These are phyloP conservation scores for Drosophila repleta DNA, from an alignment of 1,140 invertebrate species.

Conservation along the genomic window DNA sequence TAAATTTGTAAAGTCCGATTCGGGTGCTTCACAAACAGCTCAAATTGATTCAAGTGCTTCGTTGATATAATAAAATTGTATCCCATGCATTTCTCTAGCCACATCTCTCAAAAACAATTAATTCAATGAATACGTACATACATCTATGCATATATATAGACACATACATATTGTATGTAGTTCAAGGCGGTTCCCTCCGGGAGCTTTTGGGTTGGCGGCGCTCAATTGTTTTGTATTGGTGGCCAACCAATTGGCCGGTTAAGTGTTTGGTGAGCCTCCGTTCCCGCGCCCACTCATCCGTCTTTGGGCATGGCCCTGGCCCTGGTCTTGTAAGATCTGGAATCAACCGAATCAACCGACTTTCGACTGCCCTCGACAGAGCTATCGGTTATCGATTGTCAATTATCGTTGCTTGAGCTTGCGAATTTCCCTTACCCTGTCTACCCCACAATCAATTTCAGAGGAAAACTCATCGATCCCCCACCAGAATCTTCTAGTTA, in stretches of 20 bases:
- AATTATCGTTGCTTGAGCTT: constrained; percentile 20
- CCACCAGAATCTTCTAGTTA: too few relatives aligned
- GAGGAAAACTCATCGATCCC: too few relatives aligned
- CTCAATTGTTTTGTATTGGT: constrained; percentile 68
- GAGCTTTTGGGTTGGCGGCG: background rate
- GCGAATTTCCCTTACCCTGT: too few relatives aligned
- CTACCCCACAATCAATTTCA: too few relatives aligned
- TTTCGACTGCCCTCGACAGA: background rate
- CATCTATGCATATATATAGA: background rate
- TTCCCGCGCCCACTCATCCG: constrained; percentile 9
- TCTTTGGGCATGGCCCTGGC: constrained; percentile 4
- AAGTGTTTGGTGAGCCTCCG: constrained; percentile 31
- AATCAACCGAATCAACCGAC: background rate
- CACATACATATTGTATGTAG: constrained; percentile 21
- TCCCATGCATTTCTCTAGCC: constrained; percentile 56
- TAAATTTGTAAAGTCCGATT: background rate
- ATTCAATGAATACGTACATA: constrained; percentile 34
- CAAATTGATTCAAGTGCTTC: constrained; percentile 55
- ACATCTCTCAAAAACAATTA: constrained; percentile 36
- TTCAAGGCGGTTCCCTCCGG: constrained; percentile 46
- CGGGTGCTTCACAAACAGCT: background rate
- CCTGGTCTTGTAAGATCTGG: constrained; percentile 44
- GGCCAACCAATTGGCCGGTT: constrained; percentile 47
- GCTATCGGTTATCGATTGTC: constrained; percentile 7
- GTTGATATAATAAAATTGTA: constrained; percentile 71